A percentile compares a stretch with the other conserved stretches of the same genome.
Evolutionary conservation across 1,140 invertebrate species (phyloP).

Genomic region (Heliconius congener): DNA sequence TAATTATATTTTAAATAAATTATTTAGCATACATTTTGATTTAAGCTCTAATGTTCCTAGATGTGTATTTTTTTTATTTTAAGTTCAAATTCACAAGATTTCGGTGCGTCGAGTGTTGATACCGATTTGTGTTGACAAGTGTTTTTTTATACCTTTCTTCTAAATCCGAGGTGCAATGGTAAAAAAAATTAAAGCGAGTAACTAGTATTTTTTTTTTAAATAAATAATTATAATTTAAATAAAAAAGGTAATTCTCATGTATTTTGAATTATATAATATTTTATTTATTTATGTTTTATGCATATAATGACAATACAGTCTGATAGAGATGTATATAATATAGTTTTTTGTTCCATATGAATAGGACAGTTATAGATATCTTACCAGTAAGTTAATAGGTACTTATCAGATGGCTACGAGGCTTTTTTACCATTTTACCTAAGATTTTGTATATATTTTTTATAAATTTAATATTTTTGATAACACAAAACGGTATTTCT

Average conservation of each 20-base stretch:
- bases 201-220: background rate
- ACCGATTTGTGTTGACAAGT: slow-evolving; percentile 14
- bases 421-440: background rate
- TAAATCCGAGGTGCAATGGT: slow-evolving; percentile 3
- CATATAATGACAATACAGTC: background rate
- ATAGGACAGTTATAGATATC: background rate
- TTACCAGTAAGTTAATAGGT: background rate
- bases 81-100: slow-evolving; percentile 45
- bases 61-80: slow-evolving; percentile 63
- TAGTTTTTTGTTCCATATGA: background rate
- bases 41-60: slow-evolving; percentile 79
- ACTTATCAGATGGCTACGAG: background rate
- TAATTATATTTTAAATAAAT: slow-evolving; percentile 54
- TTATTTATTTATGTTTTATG: background rate
- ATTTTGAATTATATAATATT: too few species aligned
- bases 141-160: background rate
- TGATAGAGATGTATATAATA: background rate
- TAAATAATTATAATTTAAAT: background rate
- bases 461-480: slow-evolving; percentile 21
- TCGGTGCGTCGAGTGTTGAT: slow-evolving; percentile 41
- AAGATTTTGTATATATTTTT: slow-evolving; percentile 21
- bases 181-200: background rate
- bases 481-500: slow-evolving; percentile 29
- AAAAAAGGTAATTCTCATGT: too few species aligned
- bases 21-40: slow-evolving; percentile 66